Evolutionary conservation across 2,888 invertebrate genomes (phyloP), one percentile per base, ranked within the genome.

Genomic region (Heteropelma amictum): DNA sequence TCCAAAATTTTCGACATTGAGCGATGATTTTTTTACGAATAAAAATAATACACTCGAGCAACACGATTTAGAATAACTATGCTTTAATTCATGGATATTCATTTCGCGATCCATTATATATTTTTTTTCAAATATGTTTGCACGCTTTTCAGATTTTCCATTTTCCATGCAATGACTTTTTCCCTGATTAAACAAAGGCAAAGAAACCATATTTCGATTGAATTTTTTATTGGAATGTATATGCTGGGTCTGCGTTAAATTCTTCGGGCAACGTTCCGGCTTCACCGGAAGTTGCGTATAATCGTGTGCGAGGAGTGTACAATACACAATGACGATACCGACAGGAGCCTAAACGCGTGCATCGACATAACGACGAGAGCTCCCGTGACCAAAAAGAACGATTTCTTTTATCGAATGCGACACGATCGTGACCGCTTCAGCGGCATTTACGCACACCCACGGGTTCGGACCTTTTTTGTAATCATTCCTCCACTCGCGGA

Each of bases 1-100:
- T 70, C n/a, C 76, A 79, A 76, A 81, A 76, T 72, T 77, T 65
- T 63, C 53, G 35, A 69, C 14, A 3, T 45, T 38, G 7, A 38
- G 23, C 38, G 8, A 4, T 54, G 23, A 1, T 17, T 30, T 33
- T n/a, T 3, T 21, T 35, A 19, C 2, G 0, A 0, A 3, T 19
- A 8, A 19, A n/a, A n/a, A n/a, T n/a, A n/a, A n/a, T n/a, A n/a
- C n/a, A n/a, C n/a, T n/a, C n/a, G n/a, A n/a, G n/a, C n/a, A n/a
- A n/a, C n/a, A n/a, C n/a, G n/a, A n/a, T n/a, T n/a, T n/a, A n/a
- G n/a, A n/a, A n/a, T n/a, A n/a, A n/a, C n/a, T n/a, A n/a, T n/a
- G n/a, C n/a, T n/a, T n/a, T n/a, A n/a, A n/a, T n/a, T n/a, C n/a
- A n/a, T n/a, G n/a, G n/a, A n/a, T n/a, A n/a, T n/a, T n/a, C n/a